Percentiles rank a stretch among this genome's conserved stretches.
Conservation (phyloP, 2,797 vertebrate species). For the Orientallactaga sibirica region DNA sequence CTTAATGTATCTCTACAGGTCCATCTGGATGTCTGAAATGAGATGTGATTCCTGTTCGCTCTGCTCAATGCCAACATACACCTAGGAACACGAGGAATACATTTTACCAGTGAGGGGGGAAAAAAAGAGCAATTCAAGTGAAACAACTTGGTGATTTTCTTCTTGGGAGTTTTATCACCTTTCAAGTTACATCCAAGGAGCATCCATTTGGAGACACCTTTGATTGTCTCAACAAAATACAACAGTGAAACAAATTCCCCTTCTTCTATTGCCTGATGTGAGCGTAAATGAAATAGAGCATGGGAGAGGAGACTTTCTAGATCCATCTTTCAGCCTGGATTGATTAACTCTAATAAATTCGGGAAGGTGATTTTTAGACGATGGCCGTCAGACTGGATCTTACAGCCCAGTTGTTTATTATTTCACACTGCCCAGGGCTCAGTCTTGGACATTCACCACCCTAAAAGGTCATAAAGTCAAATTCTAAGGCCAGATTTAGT, state of each 20-base stretch:
- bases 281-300: constrained; percentile 82
- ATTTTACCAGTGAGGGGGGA: constrained; percentile 81
- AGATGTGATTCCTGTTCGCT: constrained; percentile 87
- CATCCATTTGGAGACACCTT: constrained; percentile 79
- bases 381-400: constrained; percentile 79
- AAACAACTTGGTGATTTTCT: constrained; percentile 86
- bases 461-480: constrained; percentile 83
- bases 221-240: constrained; percentile 83
- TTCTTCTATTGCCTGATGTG: constrained; percentile 77
- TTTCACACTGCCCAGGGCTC: constrained; percentile 76
- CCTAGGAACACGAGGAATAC: constrained; percentile 80
- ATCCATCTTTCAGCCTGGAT: constrained; percentile 83
- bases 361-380: constrained; percentile 86
- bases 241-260: constrained; percentile 77
- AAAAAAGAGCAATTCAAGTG: constrained; percentile 81
- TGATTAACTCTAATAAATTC: constrained; percentile 88
- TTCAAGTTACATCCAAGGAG: constrained; percentile 81
- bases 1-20: constrained; percentile 88
- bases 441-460: constrained; percentile 79
- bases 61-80: constrained; percentile 82
- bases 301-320: constrained; percentile 76
- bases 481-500: constrained; percentile 81
- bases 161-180: constrained; percentile 83
- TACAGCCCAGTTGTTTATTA: constrained; percentile 85
- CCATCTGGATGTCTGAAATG: constrained; percentile 85